Evolutionary conservation across 1,140 invertebrate genomes (phyloP).

Genomic region (Thaumetopoea pityocampa): DNA sequence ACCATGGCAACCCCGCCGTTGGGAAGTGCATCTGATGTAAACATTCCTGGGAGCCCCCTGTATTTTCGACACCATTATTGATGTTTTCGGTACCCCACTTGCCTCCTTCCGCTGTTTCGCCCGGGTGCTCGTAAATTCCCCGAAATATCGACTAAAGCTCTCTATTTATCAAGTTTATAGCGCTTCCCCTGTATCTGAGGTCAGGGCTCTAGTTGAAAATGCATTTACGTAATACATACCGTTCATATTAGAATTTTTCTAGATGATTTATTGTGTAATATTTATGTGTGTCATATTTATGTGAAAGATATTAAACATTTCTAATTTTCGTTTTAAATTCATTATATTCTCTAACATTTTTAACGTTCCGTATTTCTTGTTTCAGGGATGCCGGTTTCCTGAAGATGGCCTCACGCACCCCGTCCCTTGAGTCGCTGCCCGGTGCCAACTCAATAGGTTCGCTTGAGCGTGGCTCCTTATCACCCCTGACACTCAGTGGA

Average conservation of each 20-base stretch:
- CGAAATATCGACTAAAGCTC: conserved; percentile 42
- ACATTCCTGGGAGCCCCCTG: conserved; percentile 31
- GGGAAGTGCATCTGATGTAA: conserved; percentile 46
- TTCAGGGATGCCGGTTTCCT: conserved; percentile 77
- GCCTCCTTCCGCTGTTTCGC: conserved; percentile 27
- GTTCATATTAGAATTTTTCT: conserved; percentile 9
- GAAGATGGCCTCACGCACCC: conserved; percentile 82
- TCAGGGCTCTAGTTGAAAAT: conserved; percentile 30
- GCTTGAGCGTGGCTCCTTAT: conserved; percentile 82
- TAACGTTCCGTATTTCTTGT: conserved; percentile 39
- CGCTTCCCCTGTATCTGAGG: conserved; percentile 29
- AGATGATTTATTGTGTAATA: not conserved
- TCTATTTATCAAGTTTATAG: conserved; percentile 49
- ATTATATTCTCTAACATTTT: not conserved
- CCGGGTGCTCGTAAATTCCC: conserved; percentile 35
- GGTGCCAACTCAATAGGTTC: conserved; percentile 93
- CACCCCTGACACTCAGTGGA: conserved; percentile 87
- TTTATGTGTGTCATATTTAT: not conserved
- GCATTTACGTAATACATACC: conserved; percentile 30
- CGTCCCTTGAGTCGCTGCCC: conserved; percentile 91
- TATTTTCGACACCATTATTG: conserved; percentile 36
- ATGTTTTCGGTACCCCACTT: conserved; percentile 30
- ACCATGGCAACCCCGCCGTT: conserved; percentile 52
- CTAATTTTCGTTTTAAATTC: too few relatives aligned
- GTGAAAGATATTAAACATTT: conserved; percentile 1